Evolutionary conservation across 2,113 vertebrate genomes (phyloP).

Genomic region (Baryphthengus martii): DNA sequence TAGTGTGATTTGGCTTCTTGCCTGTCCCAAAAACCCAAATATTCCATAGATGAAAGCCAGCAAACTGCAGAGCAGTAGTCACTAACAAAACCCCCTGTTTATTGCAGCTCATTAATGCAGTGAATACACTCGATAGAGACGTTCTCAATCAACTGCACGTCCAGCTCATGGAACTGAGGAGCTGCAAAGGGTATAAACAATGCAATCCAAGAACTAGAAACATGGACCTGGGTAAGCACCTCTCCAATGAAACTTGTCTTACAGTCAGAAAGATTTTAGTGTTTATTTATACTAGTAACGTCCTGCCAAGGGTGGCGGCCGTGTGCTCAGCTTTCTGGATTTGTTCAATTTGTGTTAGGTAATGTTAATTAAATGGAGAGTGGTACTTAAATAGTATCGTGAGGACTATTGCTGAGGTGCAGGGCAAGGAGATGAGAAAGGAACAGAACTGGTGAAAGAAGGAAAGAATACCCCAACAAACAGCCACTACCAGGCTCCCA

Average conservation of each 20-base stretch:
- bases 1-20: neutral
- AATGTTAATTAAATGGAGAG: neutral
- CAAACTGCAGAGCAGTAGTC: neutral
- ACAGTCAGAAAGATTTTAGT: neutral
- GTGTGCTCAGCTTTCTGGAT: neutral
- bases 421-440: neutral
- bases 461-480: neutral
- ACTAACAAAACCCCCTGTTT: neutral
- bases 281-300: neutral
- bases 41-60: neutral
- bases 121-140: conserved; percentile 85
- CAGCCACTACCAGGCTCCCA: neutral
- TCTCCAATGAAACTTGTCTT: neutral
- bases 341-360: neutral
- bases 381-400: neutral
- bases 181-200: conserved; percentile 93
- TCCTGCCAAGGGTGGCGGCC: neutral
- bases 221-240: conserved; percentile 84
- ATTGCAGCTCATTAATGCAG: conserved; percentile 88
- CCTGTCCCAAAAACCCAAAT: neutral
- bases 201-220: conserved; percentile 85
- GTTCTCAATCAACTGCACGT: conserved; percentile 88
- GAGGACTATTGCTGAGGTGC: neutral
- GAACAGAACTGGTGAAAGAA: neutral
- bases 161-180: conserved; percentile 90